Base-by-base conservation (phyloP, 2,797 vertebrate species). In the Pitangus sulphuratus region DNA sequence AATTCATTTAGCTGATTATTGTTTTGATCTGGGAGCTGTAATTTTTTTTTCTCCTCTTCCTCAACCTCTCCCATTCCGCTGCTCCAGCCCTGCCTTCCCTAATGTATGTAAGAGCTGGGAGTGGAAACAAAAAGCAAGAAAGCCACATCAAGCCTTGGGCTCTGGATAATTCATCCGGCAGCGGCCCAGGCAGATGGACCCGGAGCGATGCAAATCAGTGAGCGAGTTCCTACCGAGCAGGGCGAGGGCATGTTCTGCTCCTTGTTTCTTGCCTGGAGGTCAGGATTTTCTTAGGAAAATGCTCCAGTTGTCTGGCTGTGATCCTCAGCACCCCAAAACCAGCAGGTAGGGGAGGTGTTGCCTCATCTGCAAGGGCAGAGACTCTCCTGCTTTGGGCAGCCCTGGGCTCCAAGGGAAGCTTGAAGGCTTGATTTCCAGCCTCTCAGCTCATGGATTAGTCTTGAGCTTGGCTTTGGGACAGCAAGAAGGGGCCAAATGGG, bases 1-100 rank as follows among this genome's bases (percentile, higher is more conserved):
- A 98, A 99, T 98, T 99, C 98, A 99, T 99, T 98, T 98, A 97
- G 98, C 98, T 97, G 98, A 98, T 98, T 98, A 97, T 97, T 97
- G 97, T 97, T 97, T 97, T 97, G 98, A 98, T 98, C 98, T 89
- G 61, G 87, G 97, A 78, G 95, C 96, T 48, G 90, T 74, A 80
- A 93, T 90, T 91, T 93, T 88, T 92, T 75, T 69, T 85, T 47
- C 30, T 47, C 22, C 16, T 47, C 25, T 51, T 78, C 58, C 74
- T 85, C 84, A 11, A 4, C 56, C n/a, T 92, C 57, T 64, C 64
- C 47, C 31, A 21, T 81, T 47, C 26, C 30, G 11, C 79, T 14
- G 13, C 87, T 69, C 35, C 12, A 51, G 64, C 60, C 40, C 30
- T 58, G 56, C 74, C 89, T 87, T 91, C 75, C 69, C 74, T 70